These are phyloP conservation scores for Apamea monoglypha DNA, from an alignment of 2,888 invertebrate species.

Conservation along the genomic window DNA sequence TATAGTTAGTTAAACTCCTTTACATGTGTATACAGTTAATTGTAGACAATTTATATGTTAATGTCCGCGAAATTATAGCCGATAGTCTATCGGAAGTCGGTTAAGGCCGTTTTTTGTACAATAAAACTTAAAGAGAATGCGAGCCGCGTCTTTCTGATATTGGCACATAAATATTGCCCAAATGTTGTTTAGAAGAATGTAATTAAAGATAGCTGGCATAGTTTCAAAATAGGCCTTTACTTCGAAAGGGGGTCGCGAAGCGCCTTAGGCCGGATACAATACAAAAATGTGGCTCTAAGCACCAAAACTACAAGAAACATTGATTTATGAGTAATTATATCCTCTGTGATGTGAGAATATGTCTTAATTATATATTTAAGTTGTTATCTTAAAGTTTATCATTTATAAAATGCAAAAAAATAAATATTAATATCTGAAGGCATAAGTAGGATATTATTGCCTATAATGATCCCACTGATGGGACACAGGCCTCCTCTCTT, in stretches of 20 bases:
- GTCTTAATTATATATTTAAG: constrained; percentile 32
- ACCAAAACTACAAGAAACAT: constrained; percentile 16
- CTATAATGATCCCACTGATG: background rate
- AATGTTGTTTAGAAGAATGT: constrained; percentile 59
- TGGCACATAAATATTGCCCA: constrained; percentile 66
- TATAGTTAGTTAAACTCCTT: constrained; percentile 58
- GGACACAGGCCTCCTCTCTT: background rate
- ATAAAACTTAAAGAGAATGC: constrained; percentile 49
- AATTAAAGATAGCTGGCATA: constrained; percentile 60
- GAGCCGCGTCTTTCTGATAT: constrained; percentile 51
- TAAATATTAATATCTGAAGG: background rate
- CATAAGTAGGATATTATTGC: background rate
- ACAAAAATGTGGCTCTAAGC: constrained; percentile 10
- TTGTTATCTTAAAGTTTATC: constrained; percentile 6
- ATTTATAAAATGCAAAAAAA: background rate
- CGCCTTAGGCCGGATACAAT: constrained; percentile 39
- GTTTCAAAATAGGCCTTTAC: constrained; percentile 59
- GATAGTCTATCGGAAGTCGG: constrained; percentile 69
- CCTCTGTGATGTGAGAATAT: constrained; percentile 10
- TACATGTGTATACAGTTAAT: constrained; percentile 67
- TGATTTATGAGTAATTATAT: constrained; percentile 41
- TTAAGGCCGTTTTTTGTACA: constrained; percentile 69
- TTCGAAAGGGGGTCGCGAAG: constrained; percentile 42
- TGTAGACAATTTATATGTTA: constrained; percentile 72
- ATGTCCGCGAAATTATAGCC: constrained; percentile 73